Conservation (phyloP, 2,113 vertebrate species). For the Calidris pugnax region DNA sequence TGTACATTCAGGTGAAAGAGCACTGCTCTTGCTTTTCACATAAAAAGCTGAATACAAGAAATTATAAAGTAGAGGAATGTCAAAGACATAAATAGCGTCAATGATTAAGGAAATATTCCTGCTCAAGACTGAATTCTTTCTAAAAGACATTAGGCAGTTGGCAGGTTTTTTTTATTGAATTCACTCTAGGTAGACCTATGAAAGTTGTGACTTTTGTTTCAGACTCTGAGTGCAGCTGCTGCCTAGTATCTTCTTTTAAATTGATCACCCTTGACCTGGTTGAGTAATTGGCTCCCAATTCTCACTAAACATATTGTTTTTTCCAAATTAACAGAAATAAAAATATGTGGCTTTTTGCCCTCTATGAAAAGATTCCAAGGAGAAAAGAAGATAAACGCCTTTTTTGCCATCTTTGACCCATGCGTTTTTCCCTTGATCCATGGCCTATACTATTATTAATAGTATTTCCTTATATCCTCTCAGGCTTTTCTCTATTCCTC, state of each 20-base stretch:
- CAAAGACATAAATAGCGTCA: not conserved
- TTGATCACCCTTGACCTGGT: not conserved
- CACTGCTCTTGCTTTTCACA: not conserved
- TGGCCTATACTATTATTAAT: not conserved
- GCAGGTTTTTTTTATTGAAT: not conserved
- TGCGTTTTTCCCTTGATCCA: not conserved
- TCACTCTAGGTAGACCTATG: not conserved
- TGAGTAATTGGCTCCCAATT: not conserved
- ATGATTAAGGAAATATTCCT: not conserved
- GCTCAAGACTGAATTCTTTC: not conserved
- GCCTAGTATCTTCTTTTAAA: not conserved
- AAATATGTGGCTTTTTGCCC: not conserved
- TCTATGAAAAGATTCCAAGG: not conserved
- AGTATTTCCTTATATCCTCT: not conserved
- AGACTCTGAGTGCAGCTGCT: not conserved
- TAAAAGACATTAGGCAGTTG: not conserved
- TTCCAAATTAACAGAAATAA: not conserved
- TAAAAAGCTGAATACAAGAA: not conserved
- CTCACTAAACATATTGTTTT: rapidly evolving
- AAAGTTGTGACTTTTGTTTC: not conserved
- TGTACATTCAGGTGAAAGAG: not conserved
- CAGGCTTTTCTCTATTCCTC: not conserved
- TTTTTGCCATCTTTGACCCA: not conserved
- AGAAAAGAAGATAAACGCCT: not conserved
- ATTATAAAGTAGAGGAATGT: not conserved